Base-by-base conservation (phyloP, 2,797 vertebrate genomes). In the Enteromius trimaculatus region DNA sequence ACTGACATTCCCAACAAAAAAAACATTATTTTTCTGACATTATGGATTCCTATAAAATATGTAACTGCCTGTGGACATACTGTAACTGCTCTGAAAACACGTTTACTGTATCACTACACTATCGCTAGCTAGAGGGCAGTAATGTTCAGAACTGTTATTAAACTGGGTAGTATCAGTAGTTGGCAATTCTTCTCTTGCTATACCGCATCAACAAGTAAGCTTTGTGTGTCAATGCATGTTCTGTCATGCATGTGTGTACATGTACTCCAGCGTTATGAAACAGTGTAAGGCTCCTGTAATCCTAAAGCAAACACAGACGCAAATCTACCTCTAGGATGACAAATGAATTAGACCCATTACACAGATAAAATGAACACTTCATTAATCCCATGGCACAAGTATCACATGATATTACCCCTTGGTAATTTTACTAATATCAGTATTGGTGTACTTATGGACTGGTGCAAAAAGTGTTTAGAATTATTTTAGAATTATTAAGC, bases 211-310 rank as follows among this genome's bases (percentile, higher is more conserved):
- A 62, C 26, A 74, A 80, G 77, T 58, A 29, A 37, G 65, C 75
- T 60, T 69, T 84, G 76, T 82, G 66, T 68, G 70, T 84, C 71
- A 51, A 49, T 66, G 66, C 60, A 65, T 78, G 74, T 84, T 81
- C 37, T 47, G 31, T 62, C n/a, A 60, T 74, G 82, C 87, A 84
- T 88, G 88, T 85, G 60, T 89, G 65, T 86, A 55, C 77, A 86
- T 80, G 75, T 39, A 89, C 91, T 90, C 85, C 88, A 88, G 86
- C 90, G 87, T 92, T 92, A 89, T 89, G 90, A 91, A 91, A 90
- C 85, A 85, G 79, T 74, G 89, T 89, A 87, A 87, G 87, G 81
- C 82, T 91, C 58, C 81, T 87, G 86, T 86, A 90, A 91, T 87
- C 87, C 80, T 81, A 82, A 71, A 76, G 82, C 89, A 91, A 90